phyloP scores from a whole-genome alignment of 2,888 invertebrate genomes.

The Drosophila nr. fundita region DNA sequence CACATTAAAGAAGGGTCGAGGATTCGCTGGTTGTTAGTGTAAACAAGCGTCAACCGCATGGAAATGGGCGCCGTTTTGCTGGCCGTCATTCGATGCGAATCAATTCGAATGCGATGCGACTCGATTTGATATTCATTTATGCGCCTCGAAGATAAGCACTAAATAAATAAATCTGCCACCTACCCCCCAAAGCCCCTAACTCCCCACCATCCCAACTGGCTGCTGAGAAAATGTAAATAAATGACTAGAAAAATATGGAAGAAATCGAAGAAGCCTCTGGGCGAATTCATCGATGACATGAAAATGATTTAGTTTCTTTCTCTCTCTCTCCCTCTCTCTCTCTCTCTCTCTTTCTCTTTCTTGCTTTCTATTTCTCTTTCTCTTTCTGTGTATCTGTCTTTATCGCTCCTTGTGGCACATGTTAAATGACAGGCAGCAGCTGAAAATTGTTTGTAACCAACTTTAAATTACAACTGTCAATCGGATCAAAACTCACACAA shows the following conservation, averaged over 20 bases:
- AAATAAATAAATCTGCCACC: conserved; percentile 70
- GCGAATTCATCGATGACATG: conserved; percentile 43
- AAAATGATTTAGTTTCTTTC: conserved; percentile 37
- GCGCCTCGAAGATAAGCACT: conserved; percentile 78
- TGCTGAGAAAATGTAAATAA: conserved; percentile 72
- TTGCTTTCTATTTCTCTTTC: no score
- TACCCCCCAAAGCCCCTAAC: not conserved
- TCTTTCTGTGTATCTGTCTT: not conserved
- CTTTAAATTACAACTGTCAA: conserved; percentile 74
- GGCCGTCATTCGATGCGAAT: conserved; percentile 63
- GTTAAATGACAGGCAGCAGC: conserved; percentile 27
- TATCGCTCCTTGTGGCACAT: not conserved
- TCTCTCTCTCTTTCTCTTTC: not conserved
- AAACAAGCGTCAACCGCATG: conserved; percentile 67
- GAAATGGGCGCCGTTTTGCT: conserved; percentile 59
- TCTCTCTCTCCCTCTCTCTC: not conserved
- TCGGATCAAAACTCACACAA: conserved; percentile 54
- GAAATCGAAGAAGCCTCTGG: conserved; percentile 48
- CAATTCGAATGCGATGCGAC: conserved; percentile 64
- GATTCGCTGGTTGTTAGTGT: conserved; percentile 36
- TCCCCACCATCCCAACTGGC: not conserved
- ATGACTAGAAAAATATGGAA: conserved; percentile 73
- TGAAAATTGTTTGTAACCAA: conserved; percentile 61
- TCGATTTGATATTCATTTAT: conserved; percentile 76
- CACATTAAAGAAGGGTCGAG: conserved; percentile 26